Evolutionary conservation across 2,888 invertebrate genomes (phyloP), one percentile per base, ranked within the genome.

Genomic region (Leptogaster cylindrica): DNA sequence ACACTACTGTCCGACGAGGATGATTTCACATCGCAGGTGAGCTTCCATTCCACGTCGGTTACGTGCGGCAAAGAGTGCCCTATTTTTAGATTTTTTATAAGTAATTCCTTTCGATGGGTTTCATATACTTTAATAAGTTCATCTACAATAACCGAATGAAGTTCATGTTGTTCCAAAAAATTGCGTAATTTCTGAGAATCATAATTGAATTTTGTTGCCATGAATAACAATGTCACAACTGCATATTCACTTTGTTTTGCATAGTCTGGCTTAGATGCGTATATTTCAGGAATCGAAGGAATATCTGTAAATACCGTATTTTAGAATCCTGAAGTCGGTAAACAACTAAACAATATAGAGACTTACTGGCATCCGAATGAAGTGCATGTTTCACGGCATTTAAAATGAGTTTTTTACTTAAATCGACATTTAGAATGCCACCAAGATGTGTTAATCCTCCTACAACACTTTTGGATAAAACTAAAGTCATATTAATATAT

Each of bases 191-290:
- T 73, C 8, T 68, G 71, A 12, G 66, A 71, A 68, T 79, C 78
- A 70, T 75, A 76, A 2, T 73, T 72, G 52, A 79, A 75, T 70
- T 79, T 80, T 12, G 77, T 77, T 27, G 78, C 77, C 28, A 79
- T 65, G 3, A 77, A 75, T 16, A 78, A 74, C 0, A 81, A 71
- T 1, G 78, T 74, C 2, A 78, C 77, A 2, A 81, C 75, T 0
- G 79, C 77, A 68, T 77, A 80, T 72, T 81, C 81, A 69, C 79
- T 78, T 68, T 80, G 80, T 66, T 80, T 81, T 2, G 78, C 77
- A 39, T 76, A 76, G 31, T 75, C 77, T 3, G 77, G 78, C 52
- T 78, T 76, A 8, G 73, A 73, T n/a, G 79, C 78, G 68, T 81
- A 80, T 39, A 81, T 77, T 72, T 80, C 81, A 1, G 81, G 80